A percentile compares a stretch with the other conserved stretches of the same genome.
Conservation (phyloP, 2,888 invertebrate genomes). For the Neoaliturus tenellus region DNA sequence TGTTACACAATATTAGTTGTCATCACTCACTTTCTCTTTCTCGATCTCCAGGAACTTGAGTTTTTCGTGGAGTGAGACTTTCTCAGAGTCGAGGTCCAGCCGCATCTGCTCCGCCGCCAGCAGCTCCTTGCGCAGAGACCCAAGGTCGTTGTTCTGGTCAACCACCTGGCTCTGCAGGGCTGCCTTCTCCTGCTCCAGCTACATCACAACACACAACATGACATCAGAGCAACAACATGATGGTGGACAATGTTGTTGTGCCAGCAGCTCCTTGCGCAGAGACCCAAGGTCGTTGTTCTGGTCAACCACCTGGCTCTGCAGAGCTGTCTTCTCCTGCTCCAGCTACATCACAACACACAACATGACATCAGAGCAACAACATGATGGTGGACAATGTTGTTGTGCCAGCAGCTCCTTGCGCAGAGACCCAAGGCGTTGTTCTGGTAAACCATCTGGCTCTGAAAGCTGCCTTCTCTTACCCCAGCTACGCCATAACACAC, state of each 20-base stretch:
- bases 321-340: constrained; percentile 83
- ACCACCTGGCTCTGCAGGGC: constrained; percentile 84
- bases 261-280: constrained; percentile 88
- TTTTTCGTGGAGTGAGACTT: constrained; percentile 86
- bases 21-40: constrained; percentile 82
- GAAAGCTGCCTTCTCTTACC: too few species aligned
- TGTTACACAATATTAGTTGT: too few species aligned
- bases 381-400: too few species aligned
- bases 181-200: constrained; percentile 85
- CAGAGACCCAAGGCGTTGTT: too few species aligned
- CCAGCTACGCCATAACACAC: too few species aligned
- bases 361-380: too few species aligned
- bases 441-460: too few species aligned
- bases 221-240: too few species aligned
- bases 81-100: constrained; percentile 92
- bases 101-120: constrained; percentile 90
- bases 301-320: constrained; percentile 85
- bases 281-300: constrained; percentile 89
- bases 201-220: constrained; percentile 56
- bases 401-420: too few species aligned
- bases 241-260: too few species aligned
- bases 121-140: constrained; percentile 89
- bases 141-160: constrained; percentile 88
- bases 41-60: constrained; percentile 89
- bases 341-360: constrained; percentile 72